Conservation (phyloP, 2,113 vertebrate species). For the Thinocorus orbignyianus region DNA sequence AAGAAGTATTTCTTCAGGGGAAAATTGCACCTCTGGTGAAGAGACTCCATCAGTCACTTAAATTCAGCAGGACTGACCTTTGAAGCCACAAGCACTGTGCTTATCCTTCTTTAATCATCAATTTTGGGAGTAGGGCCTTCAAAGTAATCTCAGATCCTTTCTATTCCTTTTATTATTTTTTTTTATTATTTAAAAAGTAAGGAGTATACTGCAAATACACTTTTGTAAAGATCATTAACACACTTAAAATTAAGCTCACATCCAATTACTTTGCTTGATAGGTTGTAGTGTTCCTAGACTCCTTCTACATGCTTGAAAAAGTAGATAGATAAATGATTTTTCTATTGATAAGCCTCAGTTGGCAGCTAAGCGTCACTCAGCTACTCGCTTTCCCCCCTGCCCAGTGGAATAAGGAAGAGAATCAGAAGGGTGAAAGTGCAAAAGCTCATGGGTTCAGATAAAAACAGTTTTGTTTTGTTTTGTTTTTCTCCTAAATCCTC, state of each 20-base stretch:
- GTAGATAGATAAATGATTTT: neutral
- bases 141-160: neutral
- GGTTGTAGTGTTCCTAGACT: neutral
- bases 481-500: neutral
- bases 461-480: neutral
- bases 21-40: conserved; percentile 26
- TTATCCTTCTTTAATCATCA: conserved; percentile 18
- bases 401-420: neutral
- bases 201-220: neutral
- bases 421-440: neutral
- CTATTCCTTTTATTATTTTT: neutral
- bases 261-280: neutral
- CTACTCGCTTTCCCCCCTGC: neutral
- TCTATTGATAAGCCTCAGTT: neutral
- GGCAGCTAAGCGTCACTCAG: neutral
- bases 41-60: conserved; percentile 30
- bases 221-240: neutral
- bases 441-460: neutral
- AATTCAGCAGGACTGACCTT: conserved; percentile 22
- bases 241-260: neutral
- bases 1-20: conserved; percentile 26
- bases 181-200: neutral
- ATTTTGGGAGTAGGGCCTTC: neutral
- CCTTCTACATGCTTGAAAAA: neutral
- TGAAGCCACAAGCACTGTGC: neutral